A percentile compares a stretch with the other conserved stretches of the same genome.
These are phyloP conservation scores for Leptinotarsa undecemlineata DNA, from an alignment of 1,140 invertebrate species.

Conservation along the genomic window DNA sequence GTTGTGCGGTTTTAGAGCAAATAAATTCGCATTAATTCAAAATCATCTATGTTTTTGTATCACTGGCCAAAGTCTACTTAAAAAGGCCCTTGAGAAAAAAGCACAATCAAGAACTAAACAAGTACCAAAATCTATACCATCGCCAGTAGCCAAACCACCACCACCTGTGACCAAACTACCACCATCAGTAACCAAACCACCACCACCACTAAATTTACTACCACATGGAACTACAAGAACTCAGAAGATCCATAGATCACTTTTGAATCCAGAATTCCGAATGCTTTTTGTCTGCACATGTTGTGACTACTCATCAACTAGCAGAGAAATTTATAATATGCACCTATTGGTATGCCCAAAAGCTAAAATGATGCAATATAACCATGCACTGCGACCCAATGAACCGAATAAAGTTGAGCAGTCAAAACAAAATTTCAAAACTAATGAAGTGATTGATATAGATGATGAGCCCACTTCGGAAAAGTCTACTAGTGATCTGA, in stretches of 20 bases:
- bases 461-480: no score
- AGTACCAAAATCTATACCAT: background rate
- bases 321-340: background rate
- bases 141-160: background rate
- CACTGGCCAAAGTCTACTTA: no score
- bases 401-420: no score
- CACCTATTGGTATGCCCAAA: background rate
- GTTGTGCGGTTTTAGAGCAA: background rate
- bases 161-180: background rate
- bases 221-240: background rate
- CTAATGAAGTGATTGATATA: no score
- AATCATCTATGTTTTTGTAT: background rate
- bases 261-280: no score
- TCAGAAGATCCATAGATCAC: background rate
- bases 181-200: background rate
- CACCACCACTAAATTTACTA: background rate
- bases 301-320: background rate
- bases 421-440: no score
- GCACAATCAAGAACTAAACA: background rate
- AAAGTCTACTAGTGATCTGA: no score
- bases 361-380: background rate
- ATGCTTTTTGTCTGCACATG: background rate
- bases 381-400: no score
- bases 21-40: background rate
- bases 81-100: background rate